Conservation (phyloP, 1,140 invertebrate species). For the Aporrectodea caliginosa region DNA sequence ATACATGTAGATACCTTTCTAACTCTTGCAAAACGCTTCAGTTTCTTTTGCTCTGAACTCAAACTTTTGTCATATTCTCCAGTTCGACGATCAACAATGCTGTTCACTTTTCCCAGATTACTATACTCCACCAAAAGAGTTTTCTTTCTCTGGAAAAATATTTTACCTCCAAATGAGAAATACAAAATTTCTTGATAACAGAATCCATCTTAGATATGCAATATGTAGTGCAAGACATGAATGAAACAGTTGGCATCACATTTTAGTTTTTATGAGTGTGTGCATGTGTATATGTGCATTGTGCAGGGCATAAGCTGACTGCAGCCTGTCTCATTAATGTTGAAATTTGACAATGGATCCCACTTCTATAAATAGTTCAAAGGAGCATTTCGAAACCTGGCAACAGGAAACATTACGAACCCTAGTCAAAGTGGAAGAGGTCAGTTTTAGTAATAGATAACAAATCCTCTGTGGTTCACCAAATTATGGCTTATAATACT, state of each 20-base stretch:
- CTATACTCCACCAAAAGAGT: constrained; percentile 82
- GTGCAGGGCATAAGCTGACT: not conserved
- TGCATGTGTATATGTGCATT: not conserved
- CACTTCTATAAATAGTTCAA: too few relatives aligned
- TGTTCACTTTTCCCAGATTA: constrained; percentile 72
- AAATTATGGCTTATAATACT: too few relatives aligned
- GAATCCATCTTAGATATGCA: too few relatives aligned
- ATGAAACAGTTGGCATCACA: not conserved
- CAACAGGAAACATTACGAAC: too few relatives aligned
- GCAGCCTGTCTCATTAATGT: not conserved
- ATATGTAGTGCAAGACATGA: not conserved
- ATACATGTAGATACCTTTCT: constrained; percentile 57
- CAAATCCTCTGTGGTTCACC: too few relatives aligned
- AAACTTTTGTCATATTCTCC: constrained; percentile 65
- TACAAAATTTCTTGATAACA: too few relatives aligned
- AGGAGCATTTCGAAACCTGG: too few relatives aligned
- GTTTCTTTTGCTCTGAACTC: constrained; percentile 74
- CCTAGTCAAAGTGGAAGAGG: too few relatives aligned
- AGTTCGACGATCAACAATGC: constrained; percentile 60
- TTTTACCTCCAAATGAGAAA: constrained; percentile 2
- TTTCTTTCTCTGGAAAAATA: constrained; percentile 64
- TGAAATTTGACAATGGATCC: too few relatives aligned
- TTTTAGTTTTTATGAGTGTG: not conserved
- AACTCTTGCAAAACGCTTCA: constrained; percentile 76
- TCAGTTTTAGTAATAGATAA: too few relatives aligned